A percentile compares a stretch with the other conserved stretches of the same genome.
These are phyloP conservation scores for Drosophila santomea DNA, from an alignment of 1,140 invertebrate genomes.

Conservation along the genomic window DNA sequence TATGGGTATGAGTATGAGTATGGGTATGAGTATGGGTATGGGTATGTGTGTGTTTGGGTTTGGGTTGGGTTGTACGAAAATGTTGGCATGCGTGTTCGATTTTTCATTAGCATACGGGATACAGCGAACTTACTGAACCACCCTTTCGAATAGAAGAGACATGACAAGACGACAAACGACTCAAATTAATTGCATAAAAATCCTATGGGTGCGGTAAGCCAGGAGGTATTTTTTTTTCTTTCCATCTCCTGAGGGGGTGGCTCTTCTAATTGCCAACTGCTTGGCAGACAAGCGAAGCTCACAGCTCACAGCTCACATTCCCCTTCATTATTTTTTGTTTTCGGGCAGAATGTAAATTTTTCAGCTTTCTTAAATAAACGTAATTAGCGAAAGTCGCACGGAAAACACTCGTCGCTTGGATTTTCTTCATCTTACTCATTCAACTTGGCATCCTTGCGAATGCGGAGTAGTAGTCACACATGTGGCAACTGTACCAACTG, in stretches of 20 bases:
- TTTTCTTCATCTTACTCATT: not conserved
- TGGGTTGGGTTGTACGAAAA: not conserved
- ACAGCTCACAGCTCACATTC: not conserved
- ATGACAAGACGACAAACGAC: constrained; percentile 75
- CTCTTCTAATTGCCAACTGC: constrained; percentile 72
- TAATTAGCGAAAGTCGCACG: constrained; percentile 59
- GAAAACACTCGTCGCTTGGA: not conserved
- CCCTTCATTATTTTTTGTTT: not conserved
- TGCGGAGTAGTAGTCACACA: not conserved
- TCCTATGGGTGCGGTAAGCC: constrained; percentile 44
- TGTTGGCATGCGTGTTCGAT: constrained; percentile 71
- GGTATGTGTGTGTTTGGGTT: not conserved
- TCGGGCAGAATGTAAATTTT: constrained; percentile 24
- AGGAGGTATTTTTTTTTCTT: not conserved
- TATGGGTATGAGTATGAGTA: not conserved
- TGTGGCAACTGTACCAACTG: constrained; percentile 13
- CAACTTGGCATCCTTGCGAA: not conserved
- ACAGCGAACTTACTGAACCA: constrained; percentile 1
- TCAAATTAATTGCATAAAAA: constrained; percentile 83
- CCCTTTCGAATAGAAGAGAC: constrained; percentile 40
- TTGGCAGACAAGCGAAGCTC: constrained; percentile 46
- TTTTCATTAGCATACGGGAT: constrained; percentile 78
- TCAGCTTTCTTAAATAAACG: constrained; percentile 80
- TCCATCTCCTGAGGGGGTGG: constrained; percentile 9
- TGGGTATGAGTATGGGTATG: not conserved